phyloP scores from a whole-genome alignment of 2,113 vertebrate species.

The Cynoglossus semilaevis region DNA sequence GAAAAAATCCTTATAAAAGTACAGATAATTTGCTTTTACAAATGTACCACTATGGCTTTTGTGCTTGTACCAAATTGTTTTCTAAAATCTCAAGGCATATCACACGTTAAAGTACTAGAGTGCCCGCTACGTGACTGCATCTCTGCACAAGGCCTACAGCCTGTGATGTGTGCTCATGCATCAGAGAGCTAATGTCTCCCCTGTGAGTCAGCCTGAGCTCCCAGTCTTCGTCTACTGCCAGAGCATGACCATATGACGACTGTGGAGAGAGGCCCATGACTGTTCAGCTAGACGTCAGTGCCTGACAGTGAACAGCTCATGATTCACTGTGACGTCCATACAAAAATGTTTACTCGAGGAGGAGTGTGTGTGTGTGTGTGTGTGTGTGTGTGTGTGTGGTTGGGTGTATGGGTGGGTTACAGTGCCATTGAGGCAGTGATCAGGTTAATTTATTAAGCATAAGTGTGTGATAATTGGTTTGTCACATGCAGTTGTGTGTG shows the following conservation, averaged over 20 bases:
- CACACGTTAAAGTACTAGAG: slow-evolving; percentile 23
- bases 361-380: no score
- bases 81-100: slow-evolving; percentile 25
- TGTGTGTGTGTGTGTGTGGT: no score
- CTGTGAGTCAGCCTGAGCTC: slow-evolving; percentile 65
- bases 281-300: slow-evolving; percentile 32
- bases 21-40: no score
- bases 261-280: slow-evolving; percentile 26
- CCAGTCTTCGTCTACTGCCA: slow-evolving; percentile 58
- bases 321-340: slow-evolving; percentile 12
- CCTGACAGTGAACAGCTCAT: neutral
- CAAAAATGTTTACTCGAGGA: neutral
- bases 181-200: slow-evolving; percentile 66
- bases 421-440: neutral
- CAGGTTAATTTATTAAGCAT: slow-evolving; percentile 15
- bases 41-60: no score
- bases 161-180: slow-evolving; percentile 62
- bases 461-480: neutral
- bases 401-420: no score
- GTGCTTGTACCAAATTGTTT: slow-evolving; percentile 15
- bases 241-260: slow-evolving; percentile 43
- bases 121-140: slow-evolving; percentile 44
- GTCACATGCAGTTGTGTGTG: neutral
- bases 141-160: slow-evolving; percentile 46
- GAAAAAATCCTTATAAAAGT: no score